These are phyloP conservation scores for Rhabdomys pumilio DNA, from an alignment of 2,797 vertebrate species.

Conservation along the genomic window DNA sequence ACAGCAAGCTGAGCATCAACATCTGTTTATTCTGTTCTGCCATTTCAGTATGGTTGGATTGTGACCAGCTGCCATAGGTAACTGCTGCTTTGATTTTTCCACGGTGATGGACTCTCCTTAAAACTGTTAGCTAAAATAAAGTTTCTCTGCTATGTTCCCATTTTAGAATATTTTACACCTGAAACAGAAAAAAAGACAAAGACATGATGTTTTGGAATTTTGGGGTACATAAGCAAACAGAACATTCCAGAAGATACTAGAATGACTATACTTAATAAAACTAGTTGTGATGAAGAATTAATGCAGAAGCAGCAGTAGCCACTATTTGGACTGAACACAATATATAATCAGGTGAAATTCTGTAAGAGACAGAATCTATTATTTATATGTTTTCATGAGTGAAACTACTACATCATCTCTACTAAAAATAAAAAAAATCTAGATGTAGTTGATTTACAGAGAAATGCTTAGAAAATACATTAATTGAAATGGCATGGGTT, in stretches of 20 bases:
- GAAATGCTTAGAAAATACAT: not conserved
- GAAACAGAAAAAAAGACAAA: not conserved
- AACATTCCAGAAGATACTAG: not conserved
- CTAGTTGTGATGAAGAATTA: not conserved
- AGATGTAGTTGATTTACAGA: not conserved
- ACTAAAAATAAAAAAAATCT: constrained; percentile 2
- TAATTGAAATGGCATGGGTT: not conserved
- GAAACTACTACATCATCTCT: not conserved
- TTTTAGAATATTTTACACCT: not conserved
- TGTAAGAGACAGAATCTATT: not conserved
- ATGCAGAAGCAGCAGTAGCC: not conserved
- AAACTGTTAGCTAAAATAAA: not conserved
- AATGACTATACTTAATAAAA: not conserved
- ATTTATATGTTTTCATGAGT: not conserved
- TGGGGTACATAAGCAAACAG: not conserved
- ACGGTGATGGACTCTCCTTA: not conserved
- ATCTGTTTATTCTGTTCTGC: not conserved
- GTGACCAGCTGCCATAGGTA: too few relatives aligned
- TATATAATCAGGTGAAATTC: not conserved
- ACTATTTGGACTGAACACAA: not conserved
- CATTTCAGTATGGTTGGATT: not conserved
- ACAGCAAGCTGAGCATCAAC: too few relatives aligned
- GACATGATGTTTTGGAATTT: not conserved
- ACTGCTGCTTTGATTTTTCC: not conserved
- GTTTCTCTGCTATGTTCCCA: not conserved